Evolutionary conservation across 2,888 invertebrate genomes (phyloP).

Genomic region (Xanthia icteritia): DNA sequence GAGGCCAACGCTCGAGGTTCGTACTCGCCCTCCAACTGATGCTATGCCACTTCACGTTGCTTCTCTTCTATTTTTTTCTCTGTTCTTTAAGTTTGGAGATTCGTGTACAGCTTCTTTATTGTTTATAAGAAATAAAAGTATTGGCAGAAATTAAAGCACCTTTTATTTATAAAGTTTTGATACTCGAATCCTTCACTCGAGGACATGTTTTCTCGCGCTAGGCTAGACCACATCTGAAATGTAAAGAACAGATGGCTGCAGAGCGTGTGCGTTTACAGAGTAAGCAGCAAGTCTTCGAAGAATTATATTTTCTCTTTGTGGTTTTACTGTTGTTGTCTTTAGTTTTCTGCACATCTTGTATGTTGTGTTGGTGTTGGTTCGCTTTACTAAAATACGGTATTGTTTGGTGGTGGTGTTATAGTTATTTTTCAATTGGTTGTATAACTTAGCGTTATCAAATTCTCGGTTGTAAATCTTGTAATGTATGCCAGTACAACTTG

Average conservation of each 20-base stretch:
- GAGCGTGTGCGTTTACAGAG: conserved; percentile 43
- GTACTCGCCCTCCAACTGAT: conserved; percentile 56
- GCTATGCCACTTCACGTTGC: conserved; percentile 47
- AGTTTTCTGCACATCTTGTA: conserved; percentile 48
- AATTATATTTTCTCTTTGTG: conserved; percentile 16
- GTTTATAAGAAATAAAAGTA: conserved; percentile 38
- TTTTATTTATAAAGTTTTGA: conserved; percentile 45
- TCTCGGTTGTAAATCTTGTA: conserved; percentile 22
- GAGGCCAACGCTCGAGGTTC: conserved; percentile 96
- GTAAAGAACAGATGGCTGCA: conserved; percentile 54
- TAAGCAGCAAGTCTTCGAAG: conserved; percentile 38
- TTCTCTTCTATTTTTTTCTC: conserved; percentile 53
- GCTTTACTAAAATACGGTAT: conserved; percentile 47
- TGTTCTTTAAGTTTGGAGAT: conserved; percentile 52
- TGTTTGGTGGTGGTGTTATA: conserved; percentile 55
- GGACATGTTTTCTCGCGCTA: conserved; percentile 16
- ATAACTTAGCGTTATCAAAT: conserved; percentile 20
- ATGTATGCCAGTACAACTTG: conserved; percentile 32
- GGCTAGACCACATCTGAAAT: conserved; percentile 37
- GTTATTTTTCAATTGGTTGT: conserved; percentile 30
- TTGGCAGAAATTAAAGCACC: conserved; percentile 14
- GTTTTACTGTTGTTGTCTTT: conserved; percentile 39
- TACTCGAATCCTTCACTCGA: conserved; percentile 20
- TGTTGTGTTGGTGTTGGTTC: conserved; percentile 58
- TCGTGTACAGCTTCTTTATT: conserved; percentile 50